Evolutionary conservation across 2,797 vertebrate species (phyloP).

Genomic region (Poeciliopsis infans): DNA sequence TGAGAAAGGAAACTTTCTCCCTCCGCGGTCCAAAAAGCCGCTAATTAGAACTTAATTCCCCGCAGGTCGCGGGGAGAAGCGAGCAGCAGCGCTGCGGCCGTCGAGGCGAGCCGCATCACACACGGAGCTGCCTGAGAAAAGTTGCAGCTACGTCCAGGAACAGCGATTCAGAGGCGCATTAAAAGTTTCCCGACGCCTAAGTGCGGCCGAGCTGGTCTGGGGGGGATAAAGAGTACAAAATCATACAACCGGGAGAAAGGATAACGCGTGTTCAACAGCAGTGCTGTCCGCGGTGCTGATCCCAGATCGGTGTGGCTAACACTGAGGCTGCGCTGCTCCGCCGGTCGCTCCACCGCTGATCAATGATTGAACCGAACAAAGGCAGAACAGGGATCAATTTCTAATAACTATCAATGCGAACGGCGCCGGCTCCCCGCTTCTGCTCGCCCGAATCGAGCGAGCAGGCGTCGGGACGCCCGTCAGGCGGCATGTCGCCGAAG

Average conservation of each 20-base stretch:
- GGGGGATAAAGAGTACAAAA: conserved; percentile 30
- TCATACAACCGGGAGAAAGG: not conserved
- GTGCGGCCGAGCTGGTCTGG: conserved; percentile 28
- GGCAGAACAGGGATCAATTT: conserved; percentile 93
- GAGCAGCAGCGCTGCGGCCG: conserved; percentile 52
- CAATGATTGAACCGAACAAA: conserved; percentile 98
- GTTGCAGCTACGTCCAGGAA: conserved; percentile 73
- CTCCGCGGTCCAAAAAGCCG: not conserved
- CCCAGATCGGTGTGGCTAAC: conserved; percentile 73
- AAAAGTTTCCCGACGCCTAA: conserved; percentile 80
- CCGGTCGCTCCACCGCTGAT: conserved; percentile 85
- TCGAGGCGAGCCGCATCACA: conserved; percentile 69
- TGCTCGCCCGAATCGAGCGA: conserved; percentile 36
- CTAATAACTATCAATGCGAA: conserved; percentile 93
- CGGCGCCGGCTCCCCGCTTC: conserved; percentile 53
- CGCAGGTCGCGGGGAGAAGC: conserved; percentile 48
- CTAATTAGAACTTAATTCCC: conserved; percentile 19
- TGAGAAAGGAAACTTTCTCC: conserved; percentile 52
- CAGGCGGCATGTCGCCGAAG: conserved; percentile 33
- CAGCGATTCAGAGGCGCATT: conserved; percentile 63
- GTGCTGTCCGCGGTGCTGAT: conserved; percentile 81
- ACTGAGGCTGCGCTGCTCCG: conserved; percentile 73
- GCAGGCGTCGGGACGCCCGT: conserved; percentile 29
- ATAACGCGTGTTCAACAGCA: conserved; percentile 26
- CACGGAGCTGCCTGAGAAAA: conserved; percentile 72